Evolutionary conservation across 2,888 invertebrate species (phyloP).

Genomic region (Drosophila hamatofila): DNA sequence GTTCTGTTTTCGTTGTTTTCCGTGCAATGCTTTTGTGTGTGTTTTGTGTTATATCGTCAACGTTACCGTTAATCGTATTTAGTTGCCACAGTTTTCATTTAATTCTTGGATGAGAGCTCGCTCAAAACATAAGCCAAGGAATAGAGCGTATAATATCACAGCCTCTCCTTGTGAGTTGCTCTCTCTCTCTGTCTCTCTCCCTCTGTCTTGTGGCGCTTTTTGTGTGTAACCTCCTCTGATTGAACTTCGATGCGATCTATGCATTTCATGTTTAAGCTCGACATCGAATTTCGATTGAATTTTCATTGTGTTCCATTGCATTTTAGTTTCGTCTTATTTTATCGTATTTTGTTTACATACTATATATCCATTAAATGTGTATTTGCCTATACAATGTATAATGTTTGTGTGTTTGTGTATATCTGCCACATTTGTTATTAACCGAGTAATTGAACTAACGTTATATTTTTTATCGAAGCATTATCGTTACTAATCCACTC

Average conservation of each 20-base stretch:
- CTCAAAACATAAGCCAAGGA: not conserved
- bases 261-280: not conserved
- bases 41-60: slow-evolving; percentile 15
- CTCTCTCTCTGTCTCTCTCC: slow-evolving; percentile 14
- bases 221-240: slow-evolving; percentile 20
- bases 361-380: slow-evolving; percentile 26
- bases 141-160: not conserved
- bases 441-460: slow-evolving; percentile 60
- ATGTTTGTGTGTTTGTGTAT: slow-evolving; percentile 26
- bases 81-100: not conserved
- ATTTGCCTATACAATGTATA: slow-evolving; percentile 24
- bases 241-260: slow-evolving; percentile 16
- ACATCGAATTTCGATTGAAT: not conserved
- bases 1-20: slow-evolving; percentile 35
- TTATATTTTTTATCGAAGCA: slow-evolving; percentile 58
- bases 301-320: slow-evolving; percentile 22
- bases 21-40: slow-evolving; percentile 43
- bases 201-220: slow-evolving; percentile 12
- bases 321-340: not conserved
- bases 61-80: slow-evolving; percentile 11
- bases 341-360: slow-evolving; percentile 4
- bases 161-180: not conserved
- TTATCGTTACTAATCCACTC: slow-evolving; percentile 65
- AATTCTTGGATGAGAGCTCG: not conserved
- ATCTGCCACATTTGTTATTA: slow-evolving; percentile 38